Conservation (phyloP, 2,797 vertebrate genomes). For the Pagetopsis macropterus region DNA sequence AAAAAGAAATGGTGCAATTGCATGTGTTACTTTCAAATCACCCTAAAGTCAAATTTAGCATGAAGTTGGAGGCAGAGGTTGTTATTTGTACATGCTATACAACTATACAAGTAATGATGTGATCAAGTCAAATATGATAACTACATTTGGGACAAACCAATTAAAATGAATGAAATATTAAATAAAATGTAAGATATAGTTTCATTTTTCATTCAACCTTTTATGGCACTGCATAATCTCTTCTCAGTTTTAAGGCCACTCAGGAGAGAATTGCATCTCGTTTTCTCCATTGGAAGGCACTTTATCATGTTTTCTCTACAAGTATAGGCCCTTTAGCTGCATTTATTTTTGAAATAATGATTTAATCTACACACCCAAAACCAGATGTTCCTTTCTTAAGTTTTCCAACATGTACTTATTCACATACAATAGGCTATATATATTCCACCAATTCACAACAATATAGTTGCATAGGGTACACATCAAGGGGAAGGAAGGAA, state of each 20-base stretch:
- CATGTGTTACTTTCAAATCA: background rate
- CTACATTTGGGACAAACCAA: background rate
- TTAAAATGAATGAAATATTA: background rate
- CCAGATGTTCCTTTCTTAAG: background rate
- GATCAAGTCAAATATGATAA: background rate
- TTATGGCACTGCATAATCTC: no score
- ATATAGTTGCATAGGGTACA: background rate
- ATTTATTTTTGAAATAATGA: no score
- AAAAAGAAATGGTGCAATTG: background rate
- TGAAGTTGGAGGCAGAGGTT: background rate
- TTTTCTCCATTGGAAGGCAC: no score
- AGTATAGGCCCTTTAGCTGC: no score
- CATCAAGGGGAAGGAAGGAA: constrained; percentile 35
- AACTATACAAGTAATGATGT: background rate
- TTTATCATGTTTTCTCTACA: no score
- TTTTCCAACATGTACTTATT: background rate
- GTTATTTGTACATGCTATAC: background rate
- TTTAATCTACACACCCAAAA: background rate
- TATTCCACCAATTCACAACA: background rate
- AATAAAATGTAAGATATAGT: background rate
- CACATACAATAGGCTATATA: background rate
- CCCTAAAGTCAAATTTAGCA: no score
- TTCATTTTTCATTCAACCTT: no score
- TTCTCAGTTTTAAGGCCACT: no score
- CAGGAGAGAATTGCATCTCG: no score